These are phyloP conservation scores for Tragelaphus imberbis DNA, from an alignment of 2,113 vertebrate genomes.

Conservation along the genomic window DNA sequence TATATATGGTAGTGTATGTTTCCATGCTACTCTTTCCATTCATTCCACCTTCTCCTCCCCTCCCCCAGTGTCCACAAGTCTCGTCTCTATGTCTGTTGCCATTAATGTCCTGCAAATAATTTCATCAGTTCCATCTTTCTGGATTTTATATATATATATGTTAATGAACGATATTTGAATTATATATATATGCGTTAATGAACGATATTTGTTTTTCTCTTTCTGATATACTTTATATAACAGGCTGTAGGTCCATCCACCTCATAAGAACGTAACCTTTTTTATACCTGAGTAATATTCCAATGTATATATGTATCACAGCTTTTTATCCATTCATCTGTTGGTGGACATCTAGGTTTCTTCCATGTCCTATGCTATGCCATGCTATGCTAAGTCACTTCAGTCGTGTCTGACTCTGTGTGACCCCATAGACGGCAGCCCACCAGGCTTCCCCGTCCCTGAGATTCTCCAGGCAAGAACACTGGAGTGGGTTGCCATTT, in stretches of 20 bases:
- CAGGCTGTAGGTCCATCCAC: neutral
- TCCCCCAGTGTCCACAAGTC: neutral
- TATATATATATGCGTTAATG: neutral
- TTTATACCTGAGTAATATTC: neutral
- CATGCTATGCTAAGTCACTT: no score
- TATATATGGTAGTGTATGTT: rapidly evolving
- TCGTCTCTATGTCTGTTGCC: neutral
- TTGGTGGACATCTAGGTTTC: neutral
- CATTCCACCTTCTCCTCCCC: neutral
- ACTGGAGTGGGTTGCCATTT: no score
- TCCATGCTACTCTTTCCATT: neutral
- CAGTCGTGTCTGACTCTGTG: no score
- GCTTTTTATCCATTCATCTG: neutral
- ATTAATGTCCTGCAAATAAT: neutral
- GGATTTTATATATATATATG: neutral
- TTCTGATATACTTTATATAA: neutral
- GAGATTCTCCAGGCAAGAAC: no score
- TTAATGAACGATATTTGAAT: no score
- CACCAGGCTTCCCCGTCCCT: no score
- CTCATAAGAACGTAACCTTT: neutral
- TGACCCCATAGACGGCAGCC: no score
- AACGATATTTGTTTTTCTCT: neutral
- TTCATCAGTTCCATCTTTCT: neutral
- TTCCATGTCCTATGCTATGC: neutral
- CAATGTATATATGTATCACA: neutral